A percentile compares a stretch with the other conserved stretches of the same genome.
phyloP scores from a whole-genome alignment of 1,140 invertebrate genomes.

The Anagrus nilaparvatae region DNA sequence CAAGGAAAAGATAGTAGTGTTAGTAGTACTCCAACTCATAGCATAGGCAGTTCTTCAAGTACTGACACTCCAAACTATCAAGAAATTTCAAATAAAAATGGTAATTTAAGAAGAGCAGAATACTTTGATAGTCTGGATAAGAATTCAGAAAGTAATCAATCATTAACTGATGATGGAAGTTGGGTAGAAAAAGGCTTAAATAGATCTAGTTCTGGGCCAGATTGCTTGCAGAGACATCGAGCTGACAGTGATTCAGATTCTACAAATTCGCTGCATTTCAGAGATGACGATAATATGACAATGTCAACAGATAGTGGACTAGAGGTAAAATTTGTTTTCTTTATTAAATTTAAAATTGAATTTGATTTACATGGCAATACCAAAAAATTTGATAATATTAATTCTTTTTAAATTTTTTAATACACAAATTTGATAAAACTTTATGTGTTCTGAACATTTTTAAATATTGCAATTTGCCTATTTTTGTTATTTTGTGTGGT shows the following conservation, averaged over 20 bases:
- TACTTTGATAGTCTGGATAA: constrained; percentile 39
- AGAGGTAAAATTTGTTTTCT: constrained; percentile 24
- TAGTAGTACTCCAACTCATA: constrained; percentile 39
- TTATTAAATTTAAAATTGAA: neutral
- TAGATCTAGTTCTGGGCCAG: constrained; percentile 59
- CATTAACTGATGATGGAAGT: constrained; percentile 38
- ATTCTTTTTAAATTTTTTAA: too few relatives aligned
- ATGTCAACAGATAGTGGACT: constrained; percentile 41
- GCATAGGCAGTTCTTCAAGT: constrained; percentile 35
- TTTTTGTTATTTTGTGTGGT: too few relatives aligned
- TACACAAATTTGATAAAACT: too few relatives aligned
- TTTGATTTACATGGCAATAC: too few relatives aligned
- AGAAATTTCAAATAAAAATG: constrained; percentile 33
- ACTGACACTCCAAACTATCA: constrained; percentile 37
- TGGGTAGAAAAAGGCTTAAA: constrained; percentile 48
- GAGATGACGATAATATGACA: constrained; percentile 41
- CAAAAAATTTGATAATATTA: too few relatives aligned
- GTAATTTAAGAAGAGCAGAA: constrained; percentile 33
- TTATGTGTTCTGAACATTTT: too few relatives aligned
- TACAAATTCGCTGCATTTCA: constrained; percentile 36
- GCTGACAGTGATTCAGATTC: constrained; percentile 39
- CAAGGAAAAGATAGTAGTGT: constrained; percentile 33
- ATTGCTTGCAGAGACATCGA: constrained; percentile 47
- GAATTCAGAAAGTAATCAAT: constrained; percentile 36
- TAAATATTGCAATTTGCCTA: too few relatives aligned